phyloP scores from a whole-genome alignment of 2,797 vertebrate genomes.

The Pseudomugil tenellus region DNA sequence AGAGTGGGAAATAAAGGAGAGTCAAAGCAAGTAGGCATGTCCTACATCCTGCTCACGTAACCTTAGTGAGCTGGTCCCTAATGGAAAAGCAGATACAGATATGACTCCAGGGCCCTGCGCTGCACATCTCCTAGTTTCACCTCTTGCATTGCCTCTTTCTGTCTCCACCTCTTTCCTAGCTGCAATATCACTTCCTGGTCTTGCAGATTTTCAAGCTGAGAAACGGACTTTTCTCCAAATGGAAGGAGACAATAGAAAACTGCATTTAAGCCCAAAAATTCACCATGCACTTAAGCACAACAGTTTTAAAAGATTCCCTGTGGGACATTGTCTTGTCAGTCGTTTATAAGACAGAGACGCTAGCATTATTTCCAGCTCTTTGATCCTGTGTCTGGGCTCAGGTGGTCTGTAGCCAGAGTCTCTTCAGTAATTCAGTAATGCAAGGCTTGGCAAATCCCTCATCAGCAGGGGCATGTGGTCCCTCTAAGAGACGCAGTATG shows the following conservation, averaged over 20 bases:
- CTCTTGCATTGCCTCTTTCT: slow-evolving; percentile 32
- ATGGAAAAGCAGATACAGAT: slow-evolving; percentile 67
- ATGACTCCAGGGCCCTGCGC: slow-evolving; percentile 60
- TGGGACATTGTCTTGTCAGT: background rate
- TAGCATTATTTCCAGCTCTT: slow-evolving; percentile 22
- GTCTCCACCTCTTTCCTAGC: slow-evolving; percentile 14
- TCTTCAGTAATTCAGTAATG: slow-evolving; percentile 28
- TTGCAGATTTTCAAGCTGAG: background rate
- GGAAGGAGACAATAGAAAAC: background rate
- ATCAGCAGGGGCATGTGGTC: slow-evolving; percentile 49
- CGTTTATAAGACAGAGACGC: slow-evolving; percentile 1
- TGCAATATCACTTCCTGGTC: background rate
- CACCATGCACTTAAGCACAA: background rate
- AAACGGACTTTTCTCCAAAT: background rate
- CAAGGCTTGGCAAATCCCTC: slow-evolving; percentile 47
- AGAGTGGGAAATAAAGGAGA: background rate
- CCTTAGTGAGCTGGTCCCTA: slow-evolving; percentile 62
- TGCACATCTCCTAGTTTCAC: slow-evolving; percentile 39
- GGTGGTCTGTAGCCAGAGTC: slow-evolving; percentile 38
- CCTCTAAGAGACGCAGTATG: slow-evolving; percentile 35
- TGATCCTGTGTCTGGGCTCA: slow-evolving; percentile 40
- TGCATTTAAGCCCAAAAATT: background rate
- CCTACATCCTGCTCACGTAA: slow-evolving; percentile 54
- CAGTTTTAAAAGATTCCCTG: background rate
- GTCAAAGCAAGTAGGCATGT: slow-evolving; percentile 28